These are phyloP conservation scores for Mythimna vitellina DNA, from an alignment of 2,888 invertebrate species.

Conservation along the genomic window DNA sequence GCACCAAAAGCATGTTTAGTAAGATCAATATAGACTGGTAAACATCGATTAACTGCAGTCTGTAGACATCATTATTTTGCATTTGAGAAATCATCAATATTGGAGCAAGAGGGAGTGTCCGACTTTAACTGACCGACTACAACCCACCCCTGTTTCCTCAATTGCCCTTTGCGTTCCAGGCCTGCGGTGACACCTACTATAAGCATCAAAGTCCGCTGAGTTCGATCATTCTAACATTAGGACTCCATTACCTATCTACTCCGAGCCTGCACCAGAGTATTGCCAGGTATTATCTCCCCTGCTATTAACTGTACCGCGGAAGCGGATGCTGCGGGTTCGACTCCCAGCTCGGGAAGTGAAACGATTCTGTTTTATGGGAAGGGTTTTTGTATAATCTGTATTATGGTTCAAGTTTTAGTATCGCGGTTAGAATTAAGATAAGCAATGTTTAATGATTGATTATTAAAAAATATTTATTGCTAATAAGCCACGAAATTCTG, in stretches of 20 bases:
- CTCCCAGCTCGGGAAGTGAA: constrained; percentile 44
- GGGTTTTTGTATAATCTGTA: constrained; percentile 2
- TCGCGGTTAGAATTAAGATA: not conserved
- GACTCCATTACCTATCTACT: constrained; percentile 16
- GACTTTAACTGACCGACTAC: too few relatives aligned
- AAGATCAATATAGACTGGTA: not conserved
- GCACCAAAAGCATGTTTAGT: not conserved
- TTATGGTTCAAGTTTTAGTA: not conserved
- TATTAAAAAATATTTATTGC: not conserved
- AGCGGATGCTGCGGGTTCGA: constrained; percentile 65
- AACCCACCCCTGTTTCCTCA: too few relatives aligned
- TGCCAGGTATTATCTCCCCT: constrained; percentile 44
- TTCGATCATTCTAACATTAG: not conserved
- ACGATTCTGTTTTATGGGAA: constrained; percentile 32
- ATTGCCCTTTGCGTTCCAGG: too few relatives aligned
- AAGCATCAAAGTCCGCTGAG: not conserved
- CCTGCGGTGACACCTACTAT: too few relatives aligned
- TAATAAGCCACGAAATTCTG: not conserved
- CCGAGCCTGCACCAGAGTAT: constrained; percentile 1
- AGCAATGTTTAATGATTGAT: not conserved
- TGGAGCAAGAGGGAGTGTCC: too few relatives aligned
- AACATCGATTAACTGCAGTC: not conserved
- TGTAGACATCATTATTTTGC: not conserved
- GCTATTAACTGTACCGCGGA: constrained; percentile 55
- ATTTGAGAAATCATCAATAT: too few relatives aligned